phyloP scores from a whole-genome alignment of 2,888 invertebrate genomes.

The Eristalis intricaria region DNA sequence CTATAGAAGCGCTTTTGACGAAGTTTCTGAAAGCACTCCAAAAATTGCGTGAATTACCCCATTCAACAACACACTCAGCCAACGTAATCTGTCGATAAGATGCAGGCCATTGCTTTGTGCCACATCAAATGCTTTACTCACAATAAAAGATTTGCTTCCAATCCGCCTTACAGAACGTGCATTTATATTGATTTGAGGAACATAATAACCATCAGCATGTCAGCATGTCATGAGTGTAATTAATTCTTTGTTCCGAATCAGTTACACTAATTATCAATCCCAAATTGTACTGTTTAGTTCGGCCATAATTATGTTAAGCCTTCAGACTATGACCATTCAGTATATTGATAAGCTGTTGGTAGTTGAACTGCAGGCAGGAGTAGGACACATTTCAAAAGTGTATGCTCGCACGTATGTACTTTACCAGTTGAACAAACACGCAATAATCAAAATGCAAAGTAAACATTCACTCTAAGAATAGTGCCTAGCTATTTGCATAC shows the following conservation, averaged over 20 bases:
- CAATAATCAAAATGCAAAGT: conserved; percentile 63
- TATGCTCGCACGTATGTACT: conserved; percentile 39
- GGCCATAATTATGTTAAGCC: conserved; percentile 23
- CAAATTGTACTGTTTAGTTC: conserved; percentile 34
- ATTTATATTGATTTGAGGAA: not conserved
- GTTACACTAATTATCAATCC: conserved; percentile 25
- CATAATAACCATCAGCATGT: not conserved
- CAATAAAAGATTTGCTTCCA: too few relatives aligned
- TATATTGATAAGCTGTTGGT: not conserved
- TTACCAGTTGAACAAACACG: conserved; percentile 60
- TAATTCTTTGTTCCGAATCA: conserved; percentile 22
- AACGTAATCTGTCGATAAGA: too few relatives aligned
- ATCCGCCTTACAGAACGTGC: too few relatives aligned
- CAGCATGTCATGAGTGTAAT: not conserved
- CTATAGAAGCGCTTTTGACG: too few relatives aligned
- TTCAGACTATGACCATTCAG: not conserved
- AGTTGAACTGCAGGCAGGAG: not conserved
- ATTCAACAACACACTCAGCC: too few relatives aligned
- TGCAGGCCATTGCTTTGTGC: too few relatives aligned
- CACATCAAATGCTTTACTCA: too few relatives aligned
- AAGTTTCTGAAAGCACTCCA: too few relatives aligned
- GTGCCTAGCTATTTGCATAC: conserved; percentile 60
- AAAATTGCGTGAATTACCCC: too few relatives aligned
- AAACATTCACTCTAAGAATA: conserved; percentile 46
- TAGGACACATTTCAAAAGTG: not conserved